Base-by-base conservation (phyloP, 2,888 invertebrate species). In the Listrodromus nycthemerus region DNA sequence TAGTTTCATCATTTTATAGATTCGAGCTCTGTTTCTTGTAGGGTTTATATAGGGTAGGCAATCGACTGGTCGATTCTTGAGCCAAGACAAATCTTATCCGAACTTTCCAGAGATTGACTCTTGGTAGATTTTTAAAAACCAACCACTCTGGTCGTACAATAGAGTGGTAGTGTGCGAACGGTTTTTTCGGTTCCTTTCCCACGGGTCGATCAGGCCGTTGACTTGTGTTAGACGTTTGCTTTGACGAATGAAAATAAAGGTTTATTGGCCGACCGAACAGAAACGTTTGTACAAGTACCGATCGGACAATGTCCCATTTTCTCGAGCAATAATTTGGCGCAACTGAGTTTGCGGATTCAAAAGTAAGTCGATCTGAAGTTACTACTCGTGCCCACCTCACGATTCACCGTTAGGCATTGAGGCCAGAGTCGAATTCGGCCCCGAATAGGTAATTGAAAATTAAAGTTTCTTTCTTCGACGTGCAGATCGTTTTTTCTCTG, bases 381-480 rank as follows among this genome's bases (percentile, higher is more conserved):
- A 5, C 0, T 41, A 10, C 45, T 4, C 41, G 24, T 16, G 10
- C 6, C n/a, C 24, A 27, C 8, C 30, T 4, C 61, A 19, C 61
- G 24, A 73, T 73, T 73, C 27, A 61, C 45, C 6, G n/a, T 61
- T 61, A 30, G 30, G 13, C 27, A 30, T 30, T 3, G 58, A 7
- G 10, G 5, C 8, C 8, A 24, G 73, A 27, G 41, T 70, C 21
- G 24, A 10, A n/a, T 21, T 21, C 33, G 41, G 27, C 45, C 8
- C 13, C 10, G 8, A 27, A 61, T 61, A 55, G 41, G 67, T 19
- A 67, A 55, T 76, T 76, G 67, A 81, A 70, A 37, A 61, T 50
- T n/a, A 77, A 82, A 73, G 37, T 48, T 30, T 58, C 67, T 67
- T 61, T 73, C 45, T 37, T 27, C 61, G 41, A 61, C 33, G 19